phyloP scores from a whole-genome alignment of 2,888 invertebrate species.

The Laspeyria flexula region DNA sequence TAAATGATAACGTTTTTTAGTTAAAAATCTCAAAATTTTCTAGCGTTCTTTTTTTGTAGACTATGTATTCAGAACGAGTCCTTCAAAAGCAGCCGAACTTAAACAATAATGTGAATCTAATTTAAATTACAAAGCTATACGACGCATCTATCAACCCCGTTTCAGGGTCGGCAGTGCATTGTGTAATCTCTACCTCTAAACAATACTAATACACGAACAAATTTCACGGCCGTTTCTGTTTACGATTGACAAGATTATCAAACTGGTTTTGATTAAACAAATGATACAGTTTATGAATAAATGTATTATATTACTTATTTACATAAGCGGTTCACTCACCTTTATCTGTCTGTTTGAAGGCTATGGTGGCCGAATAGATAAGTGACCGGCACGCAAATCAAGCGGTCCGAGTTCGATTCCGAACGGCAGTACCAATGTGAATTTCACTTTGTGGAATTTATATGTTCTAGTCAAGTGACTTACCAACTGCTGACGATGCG shows the following conservation, averaged over 20 bases:
- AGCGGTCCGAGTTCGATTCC: too few species aligned
- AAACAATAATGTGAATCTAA: not conserved
- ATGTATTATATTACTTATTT: conserved; percentile 1
- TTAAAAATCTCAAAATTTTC: too few species aligned
- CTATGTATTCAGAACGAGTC: too few species aligned
- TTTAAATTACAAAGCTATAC: not conserved
- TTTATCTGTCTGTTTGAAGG: not conserved
- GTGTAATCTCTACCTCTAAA: not conserved
- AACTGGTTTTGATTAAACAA: not conserved
- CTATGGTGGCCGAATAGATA: too few species aligned
- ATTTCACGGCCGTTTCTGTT: not conserved
- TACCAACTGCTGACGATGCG: too few species aligned
- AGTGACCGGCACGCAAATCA: too few species aligned
- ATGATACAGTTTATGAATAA: not conserved
- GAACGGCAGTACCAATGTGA: too few species aligned
- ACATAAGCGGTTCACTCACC: not conserved
- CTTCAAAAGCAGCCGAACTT: too few species aligned
- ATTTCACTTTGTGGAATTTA: too few species aligned
- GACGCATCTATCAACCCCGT: not conserved
- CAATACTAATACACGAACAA: not conserved
- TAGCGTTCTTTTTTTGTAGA: too few species aligned
- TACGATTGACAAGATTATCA: not conserved
- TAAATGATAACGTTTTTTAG: too few species aligned
- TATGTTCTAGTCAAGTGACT: too few species aligned
- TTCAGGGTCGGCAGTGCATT: not conserved